A percentile compares a stretch with the other conserved stretches of the same genome.
These are phyloP conservation scores for Schlechtendalia chinensis DNA, from an alignment of 1,140 invertebrate species.

Conservation along the genomic window DNA sequence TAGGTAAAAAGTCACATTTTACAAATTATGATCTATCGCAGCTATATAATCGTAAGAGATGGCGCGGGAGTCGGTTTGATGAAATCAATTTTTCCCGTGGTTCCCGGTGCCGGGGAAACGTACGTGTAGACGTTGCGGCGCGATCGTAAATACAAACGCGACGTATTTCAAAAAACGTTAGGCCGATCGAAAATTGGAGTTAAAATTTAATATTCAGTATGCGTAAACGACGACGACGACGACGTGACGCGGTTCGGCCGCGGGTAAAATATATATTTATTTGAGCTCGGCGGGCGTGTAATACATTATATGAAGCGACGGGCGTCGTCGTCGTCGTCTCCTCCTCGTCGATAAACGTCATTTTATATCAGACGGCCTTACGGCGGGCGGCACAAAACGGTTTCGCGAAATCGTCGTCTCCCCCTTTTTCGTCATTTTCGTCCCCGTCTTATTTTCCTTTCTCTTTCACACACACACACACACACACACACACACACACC, in stretches of 20 bases:
- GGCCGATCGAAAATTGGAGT: slow-evolving; percentile 21
- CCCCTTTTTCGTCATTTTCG: too few relatives aligned
- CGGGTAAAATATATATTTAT: background rate
- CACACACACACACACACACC: background rate
- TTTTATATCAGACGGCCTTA: slow-evolving; percentile 23
- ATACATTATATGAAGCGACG: slow-evolving; percentile 25
- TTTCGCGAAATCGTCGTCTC: slow-evolving; percentile 30
- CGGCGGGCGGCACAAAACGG: background rate
- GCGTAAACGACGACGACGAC: background rate
- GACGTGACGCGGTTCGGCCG: background rate
- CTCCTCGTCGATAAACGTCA: slow-evolving; percentile 38
- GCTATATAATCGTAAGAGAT: too few relatives aligned
- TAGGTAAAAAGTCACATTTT: too few relatives aligned
- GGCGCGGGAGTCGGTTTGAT: too few relatives aligned
- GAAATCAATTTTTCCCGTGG: too few relatives aligned
- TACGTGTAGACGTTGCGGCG: too few relatives aligned
- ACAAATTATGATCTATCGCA: too few relatives aligned
- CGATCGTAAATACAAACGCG: background rate
- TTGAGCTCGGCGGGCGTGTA: background rate
- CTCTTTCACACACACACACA: background rate
- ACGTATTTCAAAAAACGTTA: background rate
- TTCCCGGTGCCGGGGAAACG: too few relatives aligned
- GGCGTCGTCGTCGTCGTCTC: slow-evolving; percentile 8
- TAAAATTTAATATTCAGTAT: slow-evolving; percentile 29
- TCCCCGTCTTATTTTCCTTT: background rate